phyloP scores from a whole-genome alignment of 2,888 invertebrate species.

The Drosophila planitibia region DNA sequence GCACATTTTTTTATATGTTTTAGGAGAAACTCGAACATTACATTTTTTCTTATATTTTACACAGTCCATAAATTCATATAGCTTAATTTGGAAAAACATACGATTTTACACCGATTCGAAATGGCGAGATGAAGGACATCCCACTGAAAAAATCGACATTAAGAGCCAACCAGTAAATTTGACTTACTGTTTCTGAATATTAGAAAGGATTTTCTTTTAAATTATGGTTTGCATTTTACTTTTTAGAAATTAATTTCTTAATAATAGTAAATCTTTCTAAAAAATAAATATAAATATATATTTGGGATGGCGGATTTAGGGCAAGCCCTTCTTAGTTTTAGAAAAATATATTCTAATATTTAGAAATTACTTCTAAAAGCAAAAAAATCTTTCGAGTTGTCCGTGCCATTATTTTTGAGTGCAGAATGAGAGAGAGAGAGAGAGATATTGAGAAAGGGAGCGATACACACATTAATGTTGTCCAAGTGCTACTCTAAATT shows the following conservation, averaged over 20 bases:
- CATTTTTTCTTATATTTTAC: no score
- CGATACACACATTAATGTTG: conserved; percentile 68
- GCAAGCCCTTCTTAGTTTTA: not conserved
- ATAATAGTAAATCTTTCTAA: not conserved
- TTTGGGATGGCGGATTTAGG: not conserved
- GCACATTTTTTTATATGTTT: no score
- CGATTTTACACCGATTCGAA: not conserved
- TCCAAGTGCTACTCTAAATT: conserved; percentile 78
- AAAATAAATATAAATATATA: not conserved
- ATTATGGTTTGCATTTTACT: no score
- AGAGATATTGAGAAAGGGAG: not conserved
- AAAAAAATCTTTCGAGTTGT: not conserved
- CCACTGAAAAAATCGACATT: no score
- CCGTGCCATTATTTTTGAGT: not conserved
- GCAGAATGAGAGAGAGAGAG: not conserved
- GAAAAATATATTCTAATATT: not conserved
- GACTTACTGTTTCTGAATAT: no score
- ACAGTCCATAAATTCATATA: not conserved
- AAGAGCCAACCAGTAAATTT: no score
- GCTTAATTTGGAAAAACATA: not conserved
- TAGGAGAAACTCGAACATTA: no score
- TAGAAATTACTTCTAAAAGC: not conserved
- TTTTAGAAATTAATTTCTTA: no score
- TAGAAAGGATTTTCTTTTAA: no score
- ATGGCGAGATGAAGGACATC: no score